phyloP scores from a whole-genome alignment of 2,113 vertebrate species.

The Globicephala melas region DNA sequence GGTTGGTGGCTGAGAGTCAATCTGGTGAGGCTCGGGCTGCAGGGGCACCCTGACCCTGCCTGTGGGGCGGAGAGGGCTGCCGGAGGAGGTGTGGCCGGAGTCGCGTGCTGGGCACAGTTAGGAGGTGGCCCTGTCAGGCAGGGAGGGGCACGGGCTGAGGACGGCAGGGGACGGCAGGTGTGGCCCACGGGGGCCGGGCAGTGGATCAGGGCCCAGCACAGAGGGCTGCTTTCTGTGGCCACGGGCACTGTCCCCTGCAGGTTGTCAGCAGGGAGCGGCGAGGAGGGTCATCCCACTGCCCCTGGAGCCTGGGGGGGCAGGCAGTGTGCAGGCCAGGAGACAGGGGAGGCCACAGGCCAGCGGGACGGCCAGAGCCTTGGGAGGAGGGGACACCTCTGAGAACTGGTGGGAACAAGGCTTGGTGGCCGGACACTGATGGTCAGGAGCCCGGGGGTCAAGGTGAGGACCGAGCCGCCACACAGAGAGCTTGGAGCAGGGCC shows the following conservation, averaged over 20 bases:
- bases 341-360: background rate
- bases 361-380: background rate
- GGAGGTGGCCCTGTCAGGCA: background rate
- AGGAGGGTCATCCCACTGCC: background rate
- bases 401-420: background rate
- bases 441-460: background rate
- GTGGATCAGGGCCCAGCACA: background rate
- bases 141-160: background rate
- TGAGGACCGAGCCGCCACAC: background rate
- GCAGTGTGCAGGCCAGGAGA: fast-evolving
- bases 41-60: background rate
- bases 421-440: background rate
- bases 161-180: background rate
- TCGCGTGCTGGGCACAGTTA: background rate
- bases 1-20: background rate
- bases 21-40: background rate
- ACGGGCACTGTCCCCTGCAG: background rate
- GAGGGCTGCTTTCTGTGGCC: too few relatives aligned
- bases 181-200: background rate
- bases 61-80: background rate
- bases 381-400: background rate
- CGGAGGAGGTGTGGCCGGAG: background rate
- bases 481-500: background rate
- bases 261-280: background rate
- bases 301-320: background rate